Conservation (phyloP, 2,113 vertebrate genomes). For the Choloepus hoffmanni region DNA sequence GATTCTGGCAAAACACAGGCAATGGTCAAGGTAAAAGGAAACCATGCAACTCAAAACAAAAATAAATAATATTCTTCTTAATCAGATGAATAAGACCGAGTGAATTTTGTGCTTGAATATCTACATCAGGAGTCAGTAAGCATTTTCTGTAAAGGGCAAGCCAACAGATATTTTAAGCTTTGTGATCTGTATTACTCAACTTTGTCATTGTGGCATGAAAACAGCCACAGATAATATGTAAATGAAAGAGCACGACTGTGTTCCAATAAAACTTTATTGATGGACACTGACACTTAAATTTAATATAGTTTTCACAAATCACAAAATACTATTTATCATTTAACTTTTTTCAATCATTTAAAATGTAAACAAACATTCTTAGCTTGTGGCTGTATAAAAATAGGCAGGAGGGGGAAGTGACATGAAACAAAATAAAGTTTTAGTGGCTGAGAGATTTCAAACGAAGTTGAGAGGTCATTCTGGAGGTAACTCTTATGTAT, state of each 20-base stretch:
- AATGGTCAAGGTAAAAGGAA: background rate
- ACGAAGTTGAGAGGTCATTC: too few relatives aligned
- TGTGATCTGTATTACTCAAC: background rate
- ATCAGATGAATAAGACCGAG: background rate
- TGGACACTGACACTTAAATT: background rate
- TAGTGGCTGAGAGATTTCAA: too few relatives aligned
- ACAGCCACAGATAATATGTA: background rate
- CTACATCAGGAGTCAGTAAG: background rate
- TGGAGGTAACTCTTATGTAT: too few relatives aligned
- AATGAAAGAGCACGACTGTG: too few relatives aligned
- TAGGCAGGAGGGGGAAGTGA: too few relatives aligned
- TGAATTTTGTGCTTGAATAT: background rate
- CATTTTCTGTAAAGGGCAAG: background rate
- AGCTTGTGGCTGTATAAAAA: background rate
- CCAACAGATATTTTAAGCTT: background rate
- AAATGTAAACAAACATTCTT: background rate
- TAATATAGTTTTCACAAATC: background rate
- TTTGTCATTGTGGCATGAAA: too few relatives aligned
- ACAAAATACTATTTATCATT: background rate
- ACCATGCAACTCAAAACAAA: background rate
- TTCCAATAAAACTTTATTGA: background rate
- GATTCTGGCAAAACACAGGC: background rate
- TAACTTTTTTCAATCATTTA: background rate
- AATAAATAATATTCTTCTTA: background rate
- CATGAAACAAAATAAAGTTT: too few relatives aligned